These are phyloP conservation scores for Gallirallus australis DNA, from an alignment of 2,797 vertebrate species.

Conservation along the genomic window DNA sequence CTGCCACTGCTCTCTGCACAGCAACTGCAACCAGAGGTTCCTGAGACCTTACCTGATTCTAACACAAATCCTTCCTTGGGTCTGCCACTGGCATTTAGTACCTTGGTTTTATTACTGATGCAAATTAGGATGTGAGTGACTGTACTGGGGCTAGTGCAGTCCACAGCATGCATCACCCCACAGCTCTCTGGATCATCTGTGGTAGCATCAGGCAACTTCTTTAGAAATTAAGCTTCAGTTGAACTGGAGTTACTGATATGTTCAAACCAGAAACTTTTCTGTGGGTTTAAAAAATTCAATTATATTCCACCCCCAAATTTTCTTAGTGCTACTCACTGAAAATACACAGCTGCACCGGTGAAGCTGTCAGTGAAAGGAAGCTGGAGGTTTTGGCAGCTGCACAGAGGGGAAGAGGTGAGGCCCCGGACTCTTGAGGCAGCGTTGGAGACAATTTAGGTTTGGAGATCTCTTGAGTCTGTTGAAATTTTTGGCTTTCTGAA, in stretches of 20 bases:
- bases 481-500: constrained; percentile 54
- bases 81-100: not conserved
- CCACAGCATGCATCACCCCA: not conserved
- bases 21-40: not conserved
- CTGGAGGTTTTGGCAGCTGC: constrained; percentile 60
- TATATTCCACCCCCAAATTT: constrained; percentile 42
- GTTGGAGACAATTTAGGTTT: constrained; percentile 52
- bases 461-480: constrained; percentile 49
- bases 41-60: not conserved
- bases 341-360: constrained; percentile 57
- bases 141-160: not conserved
- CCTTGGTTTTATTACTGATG: not conserved
- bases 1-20: not conserved
- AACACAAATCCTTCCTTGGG: not conserved
- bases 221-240: not conserved
- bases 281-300: constrained; percentile 51
- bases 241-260: constrained; percentile 41
- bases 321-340: constrained; percentile 54
- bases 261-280: constrained; percentile 47
- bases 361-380: constrained; percentile 60
- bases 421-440: constrained; percentile 36
- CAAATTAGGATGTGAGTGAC: not conserved
- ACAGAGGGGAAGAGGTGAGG: constrained; percentile 60
- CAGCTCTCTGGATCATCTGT: not conserved
- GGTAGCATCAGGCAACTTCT: constrained; percentile 1